Percentiles rank a stretch among this genome's conserved stretches.
phyloP scores from a whole-genome alignment of 2,113 vertebrate species.

The Leucoraja erinaceus region DNA sequence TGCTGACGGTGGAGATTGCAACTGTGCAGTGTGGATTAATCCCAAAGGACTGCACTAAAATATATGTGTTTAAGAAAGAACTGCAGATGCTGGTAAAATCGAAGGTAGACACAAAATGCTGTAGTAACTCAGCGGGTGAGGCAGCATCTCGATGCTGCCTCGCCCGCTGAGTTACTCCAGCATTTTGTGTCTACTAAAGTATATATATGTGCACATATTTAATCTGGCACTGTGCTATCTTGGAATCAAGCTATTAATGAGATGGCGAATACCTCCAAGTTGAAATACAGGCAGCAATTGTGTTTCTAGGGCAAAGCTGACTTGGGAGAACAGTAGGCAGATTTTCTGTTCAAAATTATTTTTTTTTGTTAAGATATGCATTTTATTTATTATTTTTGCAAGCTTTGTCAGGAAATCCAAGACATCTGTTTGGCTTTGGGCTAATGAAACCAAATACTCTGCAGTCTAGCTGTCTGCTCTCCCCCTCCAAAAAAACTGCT shows the following conservation, averaged over 20 bases:
- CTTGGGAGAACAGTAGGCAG: background rate
- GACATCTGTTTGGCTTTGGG: background rate
- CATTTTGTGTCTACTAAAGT: too few relatives aligned
- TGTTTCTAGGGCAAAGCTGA: background rate
- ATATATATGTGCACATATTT: background rate
- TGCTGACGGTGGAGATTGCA: background rate
- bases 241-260: slow-evolving; percentile 13
- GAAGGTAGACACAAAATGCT: too few relatives aligned
- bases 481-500: background rate
- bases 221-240: slow-evolving; percentile 19
- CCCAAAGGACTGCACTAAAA: slow-evolving; percentile 7
- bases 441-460: background rate
- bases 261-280: background rate
- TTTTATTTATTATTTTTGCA: slow-evolving; percentile 1
- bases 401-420: background rate
- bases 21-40: background rate
- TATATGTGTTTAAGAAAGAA: background rate
- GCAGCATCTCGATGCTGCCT: too few relatives aligned
- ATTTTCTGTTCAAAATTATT: background rate
- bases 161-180: too few relatives aligned
- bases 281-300: background rate
- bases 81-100: too few relatives aligned
- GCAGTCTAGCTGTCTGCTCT: background rate
- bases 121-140: too few relatives aligned
- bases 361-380: background rate